Conservation (phyloP, 2,113 vertebrate species). For the Plotosus lineatus region DNA sequence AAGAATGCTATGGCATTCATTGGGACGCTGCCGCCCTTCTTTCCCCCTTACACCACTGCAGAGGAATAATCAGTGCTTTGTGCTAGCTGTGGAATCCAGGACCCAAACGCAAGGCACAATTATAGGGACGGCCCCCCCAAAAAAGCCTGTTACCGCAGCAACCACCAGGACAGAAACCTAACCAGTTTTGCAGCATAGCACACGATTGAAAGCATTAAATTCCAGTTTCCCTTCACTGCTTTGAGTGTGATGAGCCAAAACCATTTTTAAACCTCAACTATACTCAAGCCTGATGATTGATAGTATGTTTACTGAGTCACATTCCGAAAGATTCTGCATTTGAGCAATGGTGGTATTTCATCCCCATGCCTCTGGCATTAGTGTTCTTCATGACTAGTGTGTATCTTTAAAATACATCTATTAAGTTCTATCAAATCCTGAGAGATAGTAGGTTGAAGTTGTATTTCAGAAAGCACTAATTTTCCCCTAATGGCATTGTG, state of each 20-base stretch:
- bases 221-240: slow-evolving; percentile 22
- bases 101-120: slow-evolving; percentile 65
- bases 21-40: slow-evolving; percentile 56
- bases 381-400: neutral
- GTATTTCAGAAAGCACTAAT: slow-evolving; percentile 1
- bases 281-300: slow-evolving; percentile 44
- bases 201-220: slow-evolving; percentile 36
- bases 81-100: slow-evolving; percentile 68
- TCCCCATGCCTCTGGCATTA: neutral
- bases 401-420: neutral
- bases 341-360: neutral
- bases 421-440: neutral
- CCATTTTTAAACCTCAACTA: neutral
- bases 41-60: slow-evolving; percentile 52
- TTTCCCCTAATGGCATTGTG: slow-evolving; percentile 11
- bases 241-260: slow-evolving; percentile 30
- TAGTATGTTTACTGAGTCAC: slow-evolving; percentile 3
- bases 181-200: slow-evolving; percentile 45
- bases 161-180: slow-evolving; percentile 60
- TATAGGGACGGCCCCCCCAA: slow-evolving; percentile 61
- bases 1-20: slow-evolving; percentile 71
- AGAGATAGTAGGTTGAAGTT: neutral
- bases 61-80: slow-evolving; percentile 79
- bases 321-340: slow-evolving; percentile 11
- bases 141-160: slow-evolving; percentile 65